Conservation (phyloP, 1,140 invertebrate species). For the Copidosoma floridanum region DNA sequence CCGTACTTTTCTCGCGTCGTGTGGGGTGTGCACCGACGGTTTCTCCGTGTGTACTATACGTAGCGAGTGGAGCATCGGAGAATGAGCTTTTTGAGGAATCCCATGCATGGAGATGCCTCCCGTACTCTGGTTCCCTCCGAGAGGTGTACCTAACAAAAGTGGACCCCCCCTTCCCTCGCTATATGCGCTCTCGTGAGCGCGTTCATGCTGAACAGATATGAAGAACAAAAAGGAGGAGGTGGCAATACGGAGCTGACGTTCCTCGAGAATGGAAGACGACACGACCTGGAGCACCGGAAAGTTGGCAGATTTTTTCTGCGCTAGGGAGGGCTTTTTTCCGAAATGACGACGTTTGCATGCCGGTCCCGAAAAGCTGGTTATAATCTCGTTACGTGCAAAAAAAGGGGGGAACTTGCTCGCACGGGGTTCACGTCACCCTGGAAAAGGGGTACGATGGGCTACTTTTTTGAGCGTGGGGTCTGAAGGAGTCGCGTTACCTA, state of each 20-base stretch:
- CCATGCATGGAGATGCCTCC: too few relatives aligned
- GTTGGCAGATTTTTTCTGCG: conserved; percentile 7
- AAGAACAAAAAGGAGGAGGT: not conserved
- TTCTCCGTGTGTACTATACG: conserved; percentile 9
- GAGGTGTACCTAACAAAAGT: too few relatives aligned
- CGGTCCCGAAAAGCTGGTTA: conserved; percentile 36
- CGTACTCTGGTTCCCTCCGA: too few relatives aligned
- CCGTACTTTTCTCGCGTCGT: conserved; percentile 1
- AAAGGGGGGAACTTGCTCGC: conserved; percentile 25
- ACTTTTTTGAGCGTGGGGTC: too few relatives aligned
- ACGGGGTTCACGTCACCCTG: not conserved
- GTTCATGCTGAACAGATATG: not conserved
- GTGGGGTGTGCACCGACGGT: too few relatives aligned
- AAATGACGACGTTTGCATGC: conserved; percentile 42
- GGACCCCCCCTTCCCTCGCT: too few relatives aligned
- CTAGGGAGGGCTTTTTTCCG: conserved; percentile 26
- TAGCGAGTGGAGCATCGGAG: not conserved
- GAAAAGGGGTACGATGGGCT: conserved; percentile 5
- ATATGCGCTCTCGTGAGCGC: too few relatives aligned
- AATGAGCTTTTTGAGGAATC: too few relatives aligned
- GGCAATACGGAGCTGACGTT: not conserved
- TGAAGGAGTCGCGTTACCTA: too few relatives aligned
- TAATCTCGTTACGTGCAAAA: conserved; percentile 43
- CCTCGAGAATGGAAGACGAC: too few relatives aligned
- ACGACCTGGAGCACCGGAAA: not conserved